phyloP scores from a whole-genome alignment of 2,888 invertebrate genomes.

The Lomographa bimaculata region DNA sequence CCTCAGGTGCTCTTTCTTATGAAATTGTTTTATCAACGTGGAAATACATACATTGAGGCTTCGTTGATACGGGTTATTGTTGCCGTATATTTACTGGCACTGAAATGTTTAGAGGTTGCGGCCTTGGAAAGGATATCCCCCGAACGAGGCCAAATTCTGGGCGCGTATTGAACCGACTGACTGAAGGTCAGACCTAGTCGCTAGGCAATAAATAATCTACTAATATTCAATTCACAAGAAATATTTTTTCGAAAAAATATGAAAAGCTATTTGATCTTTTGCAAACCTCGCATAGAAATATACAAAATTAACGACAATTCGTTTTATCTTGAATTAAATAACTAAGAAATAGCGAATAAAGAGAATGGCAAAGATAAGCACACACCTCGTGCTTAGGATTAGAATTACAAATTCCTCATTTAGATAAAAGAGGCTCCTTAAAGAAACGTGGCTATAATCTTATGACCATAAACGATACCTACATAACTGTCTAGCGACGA shows the following conservation, averaged over 20 bases:
- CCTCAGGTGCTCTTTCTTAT: constrained; percentile 10
- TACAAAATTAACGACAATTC: too few relatives aligned
- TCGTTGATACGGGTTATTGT: too few relatives aligned
- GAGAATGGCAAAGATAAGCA: constrained; percentile 11
- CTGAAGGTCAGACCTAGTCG: constrained; percentile 48
- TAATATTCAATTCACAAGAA: too few relatives aligned
- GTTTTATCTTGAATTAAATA: background rate
- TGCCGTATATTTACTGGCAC: too few relatives aligned
- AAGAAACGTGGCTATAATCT: too few relatives aligned
- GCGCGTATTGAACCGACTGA: constrained; percentile 59
- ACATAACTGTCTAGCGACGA: constrained; percentile 1
- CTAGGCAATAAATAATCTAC: constrained; percentile 12
- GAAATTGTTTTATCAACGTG: too few relatives aligned
- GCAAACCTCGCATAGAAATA: too few relatives aligned
- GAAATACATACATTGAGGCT: too few relatives aligned
- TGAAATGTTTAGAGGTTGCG: constrained; percentile 3
- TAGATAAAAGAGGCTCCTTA: constrained; percentile 43
- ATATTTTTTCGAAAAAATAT: too few relatives aligned
- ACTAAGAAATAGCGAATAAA: constrained; percentile 1
- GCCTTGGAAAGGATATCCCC: constrained; percentile 14
- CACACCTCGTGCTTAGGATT: constrained; percentile 25
- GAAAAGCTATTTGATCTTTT: too few relatives aligned
- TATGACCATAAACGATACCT: too few relatives aligned
- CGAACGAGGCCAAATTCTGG: constrained; percentile 42
- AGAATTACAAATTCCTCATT: constrained; percentile 29